Conservation (phyloP, 2,888 invertebrate genomes). For the Drosophila emarginata region DNA sequence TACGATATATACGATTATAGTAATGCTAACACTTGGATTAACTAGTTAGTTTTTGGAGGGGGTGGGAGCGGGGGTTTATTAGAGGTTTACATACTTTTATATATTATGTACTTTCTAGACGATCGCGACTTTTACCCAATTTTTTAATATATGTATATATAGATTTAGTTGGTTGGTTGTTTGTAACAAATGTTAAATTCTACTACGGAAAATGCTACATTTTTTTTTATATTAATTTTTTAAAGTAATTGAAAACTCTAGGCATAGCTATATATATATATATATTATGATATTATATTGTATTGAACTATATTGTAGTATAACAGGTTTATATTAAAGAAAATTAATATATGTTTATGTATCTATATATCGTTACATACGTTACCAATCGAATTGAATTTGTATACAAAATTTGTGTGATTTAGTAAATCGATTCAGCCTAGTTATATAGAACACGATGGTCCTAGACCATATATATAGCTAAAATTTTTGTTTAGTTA, state of each 20-base stretch:
- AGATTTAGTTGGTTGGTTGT: conserved; percentile 9
- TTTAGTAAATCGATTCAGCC: conserved; percentile 29
- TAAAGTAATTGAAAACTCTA: conserved; percentile 48
- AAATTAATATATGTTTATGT: conserved; percentile 52
- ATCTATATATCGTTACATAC: conserved; percentile 55
- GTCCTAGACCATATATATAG: conserved; percentile 65
- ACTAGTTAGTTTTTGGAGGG: conserved; percentile 2
- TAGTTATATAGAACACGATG: conserved; percentile 58
- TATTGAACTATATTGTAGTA: conserved; percentile 38
- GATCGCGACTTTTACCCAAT: conserved; percentile 48
- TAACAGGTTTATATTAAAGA: conserved; percentile 55
- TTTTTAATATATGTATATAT: conserved; percentile 23
- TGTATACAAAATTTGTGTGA: conserved; percentile 34
- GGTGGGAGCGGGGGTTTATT: conserved; percentile 14
- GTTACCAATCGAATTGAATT: conserved; percentile 58
- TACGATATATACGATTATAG: neutral
- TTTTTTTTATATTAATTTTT: conserved; percentile 36
- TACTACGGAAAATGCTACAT: conserved; percentile 69
- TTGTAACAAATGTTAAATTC: conserved; percentile 65
- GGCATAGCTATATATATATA: conserved; percentile 57
- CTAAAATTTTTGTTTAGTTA: conserved; percentile 55
- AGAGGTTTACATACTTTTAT: conserved; percentile 13
- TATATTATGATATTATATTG: conserved; percentile 29
- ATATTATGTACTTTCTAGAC: conserved; percentile 26
- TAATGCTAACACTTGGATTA: conserved; percentile 1